Base-by-base conservation (phyloP, 2,888 invertebrate species). In the Coleophora flavipennella region DNA sequence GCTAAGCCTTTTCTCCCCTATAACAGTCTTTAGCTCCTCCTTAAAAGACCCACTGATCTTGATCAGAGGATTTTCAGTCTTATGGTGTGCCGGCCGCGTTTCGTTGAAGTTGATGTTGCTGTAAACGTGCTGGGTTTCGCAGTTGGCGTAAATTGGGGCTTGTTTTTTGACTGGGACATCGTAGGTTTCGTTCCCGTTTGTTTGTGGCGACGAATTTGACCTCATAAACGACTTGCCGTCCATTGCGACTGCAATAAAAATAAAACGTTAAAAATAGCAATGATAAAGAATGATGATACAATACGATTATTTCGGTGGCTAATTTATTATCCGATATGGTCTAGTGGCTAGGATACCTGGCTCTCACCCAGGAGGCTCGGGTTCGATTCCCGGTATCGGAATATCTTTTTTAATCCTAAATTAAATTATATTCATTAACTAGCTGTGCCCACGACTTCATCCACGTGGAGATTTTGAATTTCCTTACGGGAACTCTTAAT, bases 301-400 rank as follows among this genome's bases (percentile, higher is more conserved):
- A 20, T 20, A 20, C 11, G 32, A 32, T 11, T 20, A 34, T 45
- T 59, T 54, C 29, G n/a, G 0, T 0, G 0, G 0, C 0, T 0
- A 0, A 0, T 0, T 0, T 32, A 55, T 6, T 3, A 67, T 86
- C 85, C 86, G 83, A 81, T 87, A 87, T 86, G 85, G 86, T 86
- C 86, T 86, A 86, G 86, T 86, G 86, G 86, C 80, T 86, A 86
- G 86, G 86, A 86, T 86, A 85, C 79, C 85, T 86, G 86, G 86
- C 72, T 86, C 73, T 86, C 85, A 86, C 81, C 85, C 84, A 84
- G 84, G 79, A 86, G 86, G 86, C 85, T 83, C 86, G 86, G 86
- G 86, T 87, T 87, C 86, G 85, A 86, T 86, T 86, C 86, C 86
- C 86, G 86, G 86, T 86, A 87, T 80, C 83, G 86, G 86, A 87